Evolutionary conservation across 2,113 vertebrate species (phyloP), one percentile per base, ranked within the genome.

Genomic region (Elephantulus edwardii): DNA sequence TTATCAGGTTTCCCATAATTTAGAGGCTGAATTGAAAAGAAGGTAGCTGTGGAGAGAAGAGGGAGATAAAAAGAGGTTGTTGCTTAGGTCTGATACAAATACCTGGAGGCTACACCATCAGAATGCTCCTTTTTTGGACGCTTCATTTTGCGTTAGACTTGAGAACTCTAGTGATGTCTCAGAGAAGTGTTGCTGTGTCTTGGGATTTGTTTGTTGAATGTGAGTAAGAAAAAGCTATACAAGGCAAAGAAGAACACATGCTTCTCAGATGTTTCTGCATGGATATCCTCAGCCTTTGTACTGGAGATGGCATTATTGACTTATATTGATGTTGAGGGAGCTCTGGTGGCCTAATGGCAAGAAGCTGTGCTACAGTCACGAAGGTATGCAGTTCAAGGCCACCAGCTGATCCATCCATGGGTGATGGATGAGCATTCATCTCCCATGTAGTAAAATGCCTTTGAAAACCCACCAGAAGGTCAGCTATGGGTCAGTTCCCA

Each of bases 11-110:
- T 81, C 28, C 81, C 44, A 13, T 30, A 74, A 48, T 33, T 62
- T 83, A 83, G 22, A 72, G 33, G 71, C 66, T 64, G 9, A 83
- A 74, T 2, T 50, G 48, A 50, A 91, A 35, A 78, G 44, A 90
- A 11, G 7, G 30, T 35, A 56, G 28, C 50, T 10, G 12, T 8
- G 35, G 28, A 90, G 85, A 38, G 46, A 22, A 77, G 11, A 35
- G 0, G 17, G 33, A 12, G 3, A 22, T 48, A 40, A 35, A 58
- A 14, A 68, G 16, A 54, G 5, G 74, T 10, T 48, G 44, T 64
- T 46, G 8, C 82, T 26, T 30, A 35, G 10, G 2, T 56, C 38
- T 14, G 48, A 78, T 40, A 22, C 6, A 26, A 19, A 40, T 35
- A n/a, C 40, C n/a, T 17, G 17, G 2, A 54, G 30, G 8, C 14